Conservation (phyloP, 35 echinoderm and acorn worm species). For the Apostichopus californicus region DNA sequence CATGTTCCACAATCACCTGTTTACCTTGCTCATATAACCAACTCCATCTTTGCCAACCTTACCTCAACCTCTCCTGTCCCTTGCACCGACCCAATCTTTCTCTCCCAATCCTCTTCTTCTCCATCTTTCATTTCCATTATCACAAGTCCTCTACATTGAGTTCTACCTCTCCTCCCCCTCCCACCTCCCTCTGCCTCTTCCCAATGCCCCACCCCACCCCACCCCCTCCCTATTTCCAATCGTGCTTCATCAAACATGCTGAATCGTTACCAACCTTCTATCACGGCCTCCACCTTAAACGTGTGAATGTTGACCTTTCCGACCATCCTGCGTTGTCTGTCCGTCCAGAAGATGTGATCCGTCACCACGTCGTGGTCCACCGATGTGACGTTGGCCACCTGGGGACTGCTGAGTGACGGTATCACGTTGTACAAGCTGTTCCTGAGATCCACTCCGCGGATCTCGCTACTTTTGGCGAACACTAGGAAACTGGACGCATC, state of each 20-base stretch:
- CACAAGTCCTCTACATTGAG: too few relatives aligned
- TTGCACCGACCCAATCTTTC: too few relatives aligned
- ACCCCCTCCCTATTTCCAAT: neutral
- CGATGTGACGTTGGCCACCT: conserved; percentile 73
- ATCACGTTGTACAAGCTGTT: conserved; percentile 83
- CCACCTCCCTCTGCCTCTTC: too few relatives aligned
- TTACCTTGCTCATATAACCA: too few relatives aligned
- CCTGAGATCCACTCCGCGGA: conserved; percentile 70
- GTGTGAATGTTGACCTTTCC: conserved; percentile 76
- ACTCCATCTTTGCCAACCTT: too few relatives aligned
- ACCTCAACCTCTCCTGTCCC: too few relatives aligned
- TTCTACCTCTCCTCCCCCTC: too few relatives aligned
- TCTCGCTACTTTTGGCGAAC: conserved; percentile 71
- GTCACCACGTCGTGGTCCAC: conserved; percentile 74
- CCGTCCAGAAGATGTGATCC: conserved; percentile 80
- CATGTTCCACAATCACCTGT: too few relatives aligned
- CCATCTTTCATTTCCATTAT: too few relatives aligned
- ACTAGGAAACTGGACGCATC: conserved; percentile 62
- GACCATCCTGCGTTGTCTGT: conserved; percentile 66
- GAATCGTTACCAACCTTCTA: conserved; percentile 7
- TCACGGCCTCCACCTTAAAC: conserved; percentile 16
- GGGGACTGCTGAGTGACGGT: conserved; percentile 81
- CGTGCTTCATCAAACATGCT: neutral
- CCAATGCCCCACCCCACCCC: too few relatives aligned
- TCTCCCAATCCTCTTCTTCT: too few relatives aligned